Percentiles rank a stretch among this genome's conserved stretches.
Conservation (phyloP, 2,797 vertebrate genomes). For the Poeciliopsis presidionis region DNA sequence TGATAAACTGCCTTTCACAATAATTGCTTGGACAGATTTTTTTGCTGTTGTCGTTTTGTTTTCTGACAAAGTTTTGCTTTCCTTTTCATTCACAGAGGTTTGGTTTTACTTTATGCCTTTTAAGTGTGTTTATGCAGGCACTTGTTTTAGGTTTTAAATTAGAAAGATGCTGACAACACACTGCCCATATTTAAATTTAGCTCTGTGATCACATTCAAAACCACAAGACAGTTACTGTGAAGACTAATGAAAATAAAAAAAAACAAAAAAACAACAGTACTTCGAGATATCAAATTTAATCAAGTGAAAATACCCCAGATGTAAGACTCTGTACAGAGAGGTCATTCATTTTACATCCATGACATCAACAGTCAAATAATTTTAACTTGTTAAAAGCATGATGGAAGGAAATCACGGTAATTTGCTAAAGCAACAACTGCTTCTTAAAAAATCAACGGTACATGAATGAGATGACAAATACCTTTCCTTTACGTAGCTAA, state of each 20-base stretch:
- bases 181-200: conserved; percentile 7
- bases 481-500: conserved; percentile 5
- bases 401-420: background rate
- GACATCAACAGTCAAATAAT: background rate
- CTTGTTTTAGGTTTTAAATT: conserved; percentile 5
- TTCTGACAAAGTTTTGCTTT: conserved; percentile 18
- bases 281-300: conserved; percentile 1
- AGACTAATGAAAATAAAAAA: background rate
- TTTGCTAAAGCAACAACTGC: conserved; percentile 4
- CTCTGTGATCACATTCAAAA: background rate
- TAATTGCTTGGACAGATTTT: conserved; percentile 52
- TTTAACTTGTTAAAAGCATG: conserved; percentile 3
- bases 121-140: conserved; percentile 9
- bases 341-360: background rate
- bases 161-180: background rate
- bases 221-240: background rate
- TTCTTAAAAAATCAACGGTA: conserved; percentile 25
- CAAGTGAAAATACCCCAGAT: background rate
- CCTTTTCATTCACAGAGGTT: conserved; percentile 40
- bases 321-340: background rate
- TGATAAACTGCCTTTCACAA: conserved; percentile 72
- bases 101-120: conserved; percentile 27
- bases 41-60: conserved; percentile 3
- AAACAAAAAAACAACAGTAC: background rate
- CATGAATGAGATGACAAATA: conserved; percentile 9